Percentiles rank a stretch among this genome's conserved stretches.
Conservation (phyloP, 2,797 vertebrate genomes). For the Pangasius macronema region DNA sequence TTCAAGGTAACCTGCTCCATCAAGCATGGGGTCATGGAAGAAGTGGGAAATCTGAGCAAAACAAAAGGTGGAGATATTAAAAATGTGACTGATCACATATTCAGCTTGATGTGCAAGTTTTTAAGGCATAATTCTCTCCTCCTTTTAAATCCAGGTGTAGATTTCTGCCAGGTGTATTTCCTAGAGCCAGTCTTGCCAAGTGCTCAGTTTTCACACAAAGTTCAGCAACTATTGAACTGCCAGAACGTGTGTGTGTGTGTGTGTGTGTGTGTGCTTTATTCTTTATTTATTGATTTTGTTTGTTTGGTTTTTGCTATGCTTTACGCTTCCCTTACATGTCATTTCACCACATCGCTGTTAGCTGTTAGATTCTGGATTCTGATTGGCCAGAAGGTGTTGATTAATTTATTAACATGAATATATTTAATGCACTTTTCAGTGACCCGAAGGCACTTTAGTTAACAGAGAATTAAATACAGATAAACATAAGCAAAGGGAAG, state of each 20-base stretch:
- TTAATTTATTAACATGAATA: not conserved
- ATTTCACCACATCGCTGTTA: not conserved
- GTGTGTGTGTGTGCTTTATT: not conserved
- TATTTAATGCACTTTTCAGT: not conserved
- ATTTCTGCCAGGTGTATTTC: not conserved
- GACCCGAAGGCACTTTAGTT: too few species aligned
- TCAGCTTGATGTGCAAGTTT: not conserved
- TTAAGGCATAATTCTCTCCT: not conserved
- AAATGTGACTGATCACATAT: too few species aligned
- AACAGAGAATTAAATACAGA: not conserved
- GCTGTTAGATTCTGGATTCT: not conserved
- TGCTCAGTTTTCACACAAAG: not conserved
- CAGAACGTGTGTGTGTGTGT: not conserved
- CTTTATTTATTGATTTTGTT: not conserved
- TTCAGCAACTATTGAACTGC: not conserved
- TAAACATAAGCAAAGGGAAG: not conserved
- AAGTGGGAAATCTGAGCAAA: not conserved
- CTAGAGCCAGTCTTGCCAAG: not conserved
- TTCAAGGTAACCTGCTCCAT: not conserved
- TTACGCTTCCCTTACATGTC: not conserved
- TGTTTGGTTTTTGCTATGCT: not conserved
- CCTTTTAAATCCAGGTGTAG: not conserved
- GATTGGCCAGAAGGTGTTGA: not conserved
- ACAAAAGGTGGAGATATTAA: not conserved
- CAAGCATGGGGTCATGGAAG: not conserved